Base-by-base conservation (phyloP, 2,888 invertebrate species). In the Venustoraphidia nigricollis region DNA sequence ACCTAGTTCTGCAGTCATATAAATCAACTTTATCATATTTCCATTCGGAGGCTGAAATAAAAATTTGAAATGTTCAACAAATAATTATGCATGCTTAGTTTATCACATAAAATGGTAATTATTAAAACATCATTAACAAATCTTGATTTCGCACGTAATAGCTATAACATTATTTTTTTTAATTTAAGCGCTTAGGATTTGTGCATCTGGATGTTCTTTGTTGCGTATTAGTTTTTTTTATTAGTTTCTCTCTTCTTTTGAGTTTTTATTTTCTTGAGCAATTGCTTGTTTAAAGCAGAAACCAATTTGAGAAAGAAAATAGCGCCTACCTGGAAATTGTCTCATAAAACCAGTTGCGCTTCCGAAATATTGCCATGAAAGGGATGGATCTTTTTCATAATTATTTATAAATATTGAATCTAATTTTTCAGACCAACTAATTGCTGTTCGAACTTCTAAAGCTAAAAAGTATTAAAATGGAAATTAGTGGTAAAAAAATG, bases 331-430 rank as follows among this genome's bases (percentile, higher is more conserved):
- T 58, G 98, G 98, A 70, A 86, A 98, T 64, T 94, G 91, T 58
- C 97, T 76, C 81, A 98, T 91, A 66, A 97, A 96, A 39, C 98
- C 98, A 13, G 90, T 86, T 36, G 94, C 84, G 65, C 94, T 95
- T 53, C 97, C 96, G 67, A 97, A 98, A 66, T 93, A 96, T 70
- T 98, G 98, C 93, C 96, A 98, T 5, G 90, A 89, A 40, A 95
- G 71, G 4, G 89, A 84, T 11, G 89, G 88, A 66, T 93, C 90
- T 50, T 77, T 77, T 62, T 83, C 79, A 62, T 85, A 86, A 67
- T 95, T 95, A 60, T 83, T 80, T 55, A 79, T 79, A 67, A 96
- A 97, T 56, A 83, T 87, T 47, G 82, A 78, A 65, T 96, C 93
- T 57, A 98, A 72, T 56, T 86, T 84, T 62, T 91, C 86, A 3